Base-by-base conservation (phyloP, 2,113 vertebrate genomes). In the Sinocyclocheilus anshuiensis region DNA sequence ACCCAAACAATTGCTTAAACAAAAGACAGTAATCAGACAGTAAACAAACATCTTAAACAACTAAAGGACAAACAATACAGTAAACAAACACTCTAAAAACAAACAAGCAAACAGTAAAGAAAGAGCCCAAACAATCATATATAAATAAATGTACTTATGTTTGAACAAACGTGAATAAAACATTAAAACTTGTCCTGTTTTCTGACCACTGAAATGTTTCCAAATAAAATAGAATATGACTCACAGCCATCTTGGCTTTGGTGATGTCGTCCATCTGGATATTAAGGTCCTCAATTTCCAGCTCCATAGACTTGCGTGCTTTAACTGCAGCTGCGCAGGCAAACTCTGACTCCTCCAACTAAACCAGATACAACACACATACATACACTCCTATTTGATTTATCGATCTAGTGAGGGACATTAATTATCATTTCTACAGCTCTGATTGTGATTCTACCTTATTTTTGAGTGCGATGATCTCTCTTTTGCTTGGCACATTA, bases 291-390 rank as follows among this genome's bases (percentile, higher is more conserved):
- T 99, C 98, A 0, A 99, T 98, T 94, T 99, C 98, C 87, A 97
- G 93, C 91, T 99, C 98, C 96, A 99, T 98, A 29, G 96, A 95
- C 92, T 99, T 99, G n/a, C 98, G 96, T 4, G 97, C 96, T 91
- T 99, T 99, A 39, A 99, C 97, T 0, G 98, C 96, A 0, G 97
- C 95, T 0, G 97, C 95, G 0, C 96, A 97, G 11, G 97, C 98
- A 92, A 99, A 99, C 93, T 98, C 97, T 0, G 98, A 99, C 94
- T 99, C 98, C 89, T 99, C 98, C 93, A 99, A 95, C 98, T 99
- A 93, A 12, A 76, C 84, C 84, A 80, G 77, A 82, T n/a, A 72
- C 83, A 76, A 53, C 77, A 48, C 2, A 48, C 45, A 48, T 11
- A 50, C 12, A 57, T 15, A 53, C n/a, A 53, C 71, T 61, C 29